Base-by-base conservation (phyloP, 30 jellyfish, hydroid and myxozoan species). In the Hydractinia symbiolongicarpus region DNA sequence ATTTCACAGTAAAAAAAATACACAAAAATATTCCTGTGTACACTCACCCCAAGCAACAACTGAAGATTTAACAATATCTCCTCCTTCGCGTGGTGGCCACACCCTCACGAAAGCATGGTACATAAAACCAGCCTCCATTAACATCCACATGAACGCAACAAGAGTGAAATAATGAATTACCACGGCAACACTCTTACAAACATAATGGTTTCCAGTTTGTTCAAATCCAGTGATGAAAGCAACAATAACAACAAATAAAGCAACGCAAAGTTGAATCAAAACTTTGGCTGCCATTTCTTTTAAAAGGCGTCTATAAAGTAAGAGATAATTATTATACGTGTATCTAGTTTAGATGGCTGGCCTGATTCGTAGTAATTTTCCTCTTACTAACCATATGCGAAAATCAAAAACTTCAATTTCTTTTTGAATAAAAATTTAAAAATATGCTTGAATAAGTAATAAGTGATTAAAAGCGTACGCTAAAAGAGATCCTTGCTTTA, bases 31-130 rank as follows among this genome's bases (percentile, higher is more conserved):
- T 72, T 9, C 58, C 1, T n/a, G 74, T 49, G 3, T 8, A 40
- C 50, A 64, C 97, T 58, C 75, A 93, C 98, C 98, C 98, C 98
- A 93, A 54, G 98, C 98, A 73, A 84, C 89, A 21, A 88, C 81
- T 30, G 96, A 11, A 77, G 96, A 87, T 64, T 88, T 93, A 67
- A 78, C 67, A 13, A 93, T 86, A 76, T 93, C 98, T n/a, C 95
- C 95, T 14, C 86, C 95, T 54, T 93, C 96, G 57, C 94, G 88
- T 51, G 98, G 96, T 76, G 98, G 98, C 98, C 98, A 93, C 16
- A 93, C 98, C 78, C 85, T 81, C 52, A 93, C 98, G 75, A 93
- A 93, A 10, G 98, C 98, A 57, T 93, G 96, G 64, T 86, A 93
- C 98, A 93, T 93, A 78, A 93, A 87, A 40, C 79, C 84, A 4